These are phyloP conservation scores for Schmidtea mediterranea DNA, from an alignment of 1,140 invertebrate genomes.

Conservation along the genomic window DNA sequence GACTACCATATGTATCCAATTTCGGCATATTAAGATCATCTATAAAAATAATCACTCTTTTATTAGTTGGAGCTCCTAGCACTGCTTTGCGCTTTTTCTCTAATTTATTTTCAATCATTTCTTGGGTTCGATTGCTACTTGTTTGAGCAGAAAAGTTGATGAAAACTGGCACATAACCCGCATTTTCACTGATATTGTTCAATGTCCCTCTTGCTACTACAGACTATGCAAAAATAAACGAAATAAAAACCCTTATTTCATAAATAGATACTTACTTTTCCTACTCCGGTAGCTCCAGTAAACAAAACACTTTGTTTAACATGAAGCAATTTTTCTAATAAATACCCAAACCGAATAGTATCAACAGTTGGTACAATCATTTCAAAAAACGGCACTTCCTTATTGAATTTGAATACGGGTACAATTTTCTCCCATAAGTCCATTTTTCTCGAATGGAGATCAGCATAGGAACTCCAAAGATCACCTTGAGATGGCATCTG, in stretches of 20 bases:
- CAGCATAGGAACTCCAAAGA: constrained; percentile 45
- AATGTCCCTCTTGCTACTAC: constrained; percentile 47
- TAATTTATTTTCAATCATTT: constrained; percentile 29
- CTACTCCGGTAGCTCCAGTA: constrained; percentile 33
- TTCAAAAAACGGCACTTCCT: constrained; percentile 26
- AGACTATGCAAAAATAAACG: constrained; percentile 26
- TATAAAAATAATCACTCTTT: constrained; percentile 20
- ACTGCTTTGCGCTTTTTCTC: constrained; percentile 26
- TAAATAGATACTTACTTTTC: constrained; percentile 32
- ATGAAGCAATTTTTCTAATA: constrained; percentile 43
- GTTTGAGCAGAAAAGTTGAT: constrained; percentile 67
- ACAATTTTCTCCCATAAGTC: constrained; percentile 47
- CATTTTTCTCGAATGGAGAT: constrained; percentile 36
- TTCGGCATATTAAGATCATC: constrained; percentile 33
- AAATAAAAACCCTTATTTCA: too few species aligned
- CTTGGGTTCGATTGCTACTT: constrained; percentile 34
- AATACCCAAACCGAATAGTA: constrained; percentile 28
- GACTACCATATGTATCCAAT: constrained; percentile 26
- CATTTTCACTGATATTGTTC: constrained; percentile 34
- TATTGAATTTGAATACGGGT: constrained; percentile 39
- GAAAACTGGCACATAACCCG: constrained; percentile 40
- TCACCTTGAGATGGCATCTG: constrained; percentile 34
- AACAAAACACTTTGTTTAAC: constrained; percentile 36
- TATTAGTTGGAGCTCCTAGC: constrained; percentile 12
- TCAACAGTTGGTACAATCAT: constrained; percentile 28